phyloP scores from a whole-genome alignment of 2,888 invertebrate genomes.

The Galerucella nymphaeae region DNA sequence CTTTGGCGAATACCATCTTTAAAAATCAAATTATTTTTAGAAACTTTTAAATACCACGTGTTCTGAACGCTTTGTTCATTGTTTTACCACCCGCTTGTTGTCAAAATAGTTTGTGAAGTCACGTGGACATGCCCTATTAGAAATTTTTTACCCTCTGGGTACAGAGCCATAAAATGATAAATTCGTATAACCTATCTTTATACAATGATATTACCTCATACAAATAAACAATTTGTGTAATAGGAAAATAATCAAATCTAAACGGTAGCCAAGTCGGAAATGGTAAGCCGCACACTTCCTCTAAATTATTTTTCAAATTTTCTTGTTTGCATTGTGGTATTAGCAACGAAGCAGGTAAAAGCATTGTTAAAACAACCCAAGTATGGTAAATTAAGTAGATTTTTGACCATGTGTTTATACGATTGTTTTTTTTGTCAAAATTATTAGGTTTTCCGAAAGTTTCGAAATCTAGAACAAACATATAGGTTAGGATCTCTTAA shows the following conservation, averaged over 20 bases:
- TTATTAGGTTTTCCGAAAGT: constrained; percentile 37
- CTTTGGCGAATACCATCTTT: too few species aligned
- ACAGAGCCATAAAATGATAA: too few species aligned
- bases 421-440: constrained; percentile 31
- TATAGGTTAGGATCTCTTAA: too few species aligned
- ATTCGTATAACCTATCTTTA: too few species aligned
- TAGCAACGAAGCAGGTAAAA: constrained; percentile 21
- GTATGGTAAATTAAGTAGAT: constrained; percentile 33
- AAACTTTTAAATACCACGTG: too few species aligned
- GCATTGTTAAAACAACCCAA: constrained; percentile 17
- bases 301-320: constrained; percentile 35
- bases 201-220: constrained; percentile 29
- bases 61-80: too few species aligned
- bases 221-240: constrained; percentile 37
- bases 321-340: constrained; percentile 37
- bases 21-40: too few species aligned
- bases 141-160: too few species aligned
- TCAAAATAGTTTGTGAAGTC: too few species aligned
- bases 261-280: constrained; percentile 42
- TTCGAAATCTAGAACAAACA: constrained; percentile 33
- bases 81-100: too few species aligned
- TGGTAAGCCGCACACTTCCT: constrained; percentile 43
- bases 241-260: constrained; percentile 34
- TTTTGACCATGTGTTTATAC: constrained; percentile 35
- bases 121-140: too few species aligned